Conservation (phyloP, 2,888 invertebrate species). For the Acleris sparsana region DNA sequence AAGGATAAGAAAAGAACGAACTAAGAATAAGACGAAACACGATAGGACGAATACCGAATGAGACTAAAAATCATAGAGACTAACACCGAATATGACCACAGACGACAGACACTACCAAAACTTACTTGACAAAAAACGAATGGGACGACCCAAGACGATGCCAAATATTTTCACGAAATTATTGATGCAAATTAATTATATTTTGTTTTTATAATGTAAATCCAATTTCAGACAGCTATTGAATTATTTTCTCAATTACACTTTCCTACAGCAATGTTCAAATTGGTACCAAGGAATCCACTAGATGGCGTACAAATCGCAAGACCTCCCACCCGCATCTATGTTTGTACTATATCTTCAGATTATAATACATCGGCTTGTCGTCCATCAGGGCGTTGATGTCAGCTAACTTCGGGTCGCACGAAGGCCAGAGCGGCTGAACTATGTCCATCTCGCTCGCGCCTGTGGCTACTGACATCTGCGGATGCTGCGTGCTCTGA, state of each 20-base stretch:
- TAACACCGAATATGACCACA: no score
- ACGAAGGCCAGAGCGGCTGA: slow-evolving; percentile 58
- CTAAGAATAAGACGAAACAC: no score
- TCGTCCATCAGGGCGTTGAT: slow-evolving; percentile 56
- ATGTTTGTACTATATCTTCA: slow-evolving; percentile 52
- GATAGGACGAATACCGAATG: no score
- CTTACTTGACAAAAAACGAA: no score
- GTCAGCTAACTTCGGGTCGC: slow-evolving; percentile 60
- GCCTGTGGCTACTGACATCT: slow-evolving; percentile 37
- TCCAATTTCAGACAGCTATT: no score
- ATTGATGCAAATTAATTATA: no score
- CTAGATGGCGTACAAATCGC: not conserved
- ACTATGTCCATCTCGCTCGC: slow-evolving; percentile 55
- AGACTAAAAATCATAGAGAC: no score
- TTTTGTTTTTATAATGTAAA: no score
- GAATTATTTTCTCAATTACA: not conserved
- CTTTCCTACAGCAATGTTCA: not conserved
- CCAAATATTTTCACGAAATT: no score
- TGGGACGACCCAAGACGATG: no score
- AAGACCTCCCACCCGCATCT: not conserved
- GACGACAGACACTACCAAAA: no score
- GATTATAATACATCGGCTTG: slow-evolving; percentile 63
- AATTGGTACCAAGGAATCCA: not conserved
- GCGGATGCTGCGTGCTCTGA: slow-evolving; percentile 24
- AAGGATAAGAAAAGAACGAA: no score